Evolutionary conservation across 2,888 invertebrate species (phyloP), one percentile per base, ranked within the genome.

Genomic region (Oligia latruncula): DNA sequence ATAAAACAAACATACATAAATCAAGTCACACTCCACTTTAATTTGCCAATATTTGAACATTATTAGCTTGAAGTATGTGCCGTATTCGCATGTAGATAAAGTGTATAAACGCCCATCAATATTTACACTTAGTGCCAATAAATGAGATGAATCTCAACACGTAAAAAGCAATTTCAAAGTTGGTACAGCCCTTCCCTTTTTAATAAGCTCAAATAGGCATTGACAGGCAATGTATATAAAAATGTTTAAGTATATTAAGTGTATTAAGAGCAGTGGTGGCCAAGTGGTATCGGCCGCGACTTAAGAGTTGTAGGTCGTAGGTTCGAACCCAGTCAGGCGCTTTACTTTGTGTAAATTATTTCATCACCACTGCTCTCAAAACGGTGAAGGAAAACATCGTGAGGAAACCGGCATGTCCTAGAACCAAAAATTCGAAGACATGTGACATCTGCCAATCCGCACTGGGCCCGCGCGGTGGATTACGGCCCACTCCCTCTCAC

Each of bases 141-240:
- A 83, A 89, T 66, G 64, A 85, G 68, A 80, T 80, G 72, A 78
- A 80, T 71, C 74, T 71, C 43, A 70, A 77, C 72, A 79, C 75
- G 70, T 74, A 80, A 89, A 86, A 88, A 88, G 74, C 74, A 85
- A 88, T 89, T 84, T 87, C 67, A 74, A 81, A 71, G 85, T 85
- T 88, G 82, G 75, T 82, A 82, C 72, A 82, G 49, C 72, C 77
- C 71, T 77, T 73, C 29, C 60, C 71, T 67, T 70, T 29, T 8
- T 86, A 73, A 86, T 80, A 85, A 73, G 79, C 65, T 87, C 77
- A 82, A 84, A 80, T 58, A 73, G 58, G 67, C 55, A 68, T 67
- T 81, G 81, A 78, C 75, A 78, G 79, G 58, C 78, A 84, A 84
- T 84, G 79, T 79, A 70, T 70, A 17, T 17, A 52, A 71, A 73